Evolutionary conservation across 2,888 invertebrate genomes (phyloP).

Genomic region (Euzophera pinguis): DNA sequence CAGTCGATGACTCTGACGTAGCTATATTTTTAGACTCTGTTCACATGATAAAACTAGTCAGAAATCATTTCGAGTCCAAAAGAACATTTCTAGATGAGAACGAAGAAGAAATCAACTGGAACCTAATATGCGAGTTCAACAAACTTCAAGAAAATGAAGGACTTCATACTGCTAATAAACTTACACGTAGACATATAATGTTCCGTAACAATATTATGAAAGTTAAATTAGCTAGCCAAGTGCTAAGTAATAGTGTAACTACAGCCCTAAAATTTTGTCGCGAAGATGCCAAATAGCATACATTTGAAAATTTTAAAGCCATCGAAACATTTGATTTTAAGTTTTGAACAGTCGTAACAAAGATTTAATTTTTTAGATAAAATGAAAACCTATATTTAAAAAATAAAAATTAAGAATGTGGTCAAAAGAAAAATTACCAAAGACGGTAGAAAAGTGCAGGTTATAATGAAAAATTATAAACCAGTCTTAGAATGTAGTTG

Average conservation of each 20-base stretch:
- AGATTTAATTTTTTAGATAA: neutral
- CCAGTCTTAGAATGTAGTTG: neutral
- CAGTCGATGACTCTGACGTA: conserved; percentile 6
- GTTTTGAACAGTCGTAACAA: neutral
- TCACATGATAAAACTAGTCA: conserved; percentile 15
- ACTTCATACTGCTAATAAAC: conserved; percentile 19
- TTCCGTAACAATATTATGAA: conserved; percentile 23
- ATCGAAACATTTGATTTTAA: conserved; percentile 13
- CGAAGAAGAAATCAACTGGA: neutral
- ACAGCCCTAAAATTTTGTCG: neutral
- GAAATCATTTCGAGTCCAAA: conserved; percentile 16
- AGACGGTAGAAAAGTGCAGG: neutral
- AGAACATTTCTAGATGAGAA: conserved; percentile 12
- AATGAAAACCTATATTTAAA: neutral
- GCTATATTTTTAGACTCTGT: conserved; percentile 14
- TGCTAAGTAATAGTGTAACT: conserved; percentile 7
- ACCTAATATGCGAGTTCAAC: neutral
- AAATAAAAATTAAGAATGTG: neutral
- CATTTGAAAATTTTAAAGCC: conserved; percentile 13
- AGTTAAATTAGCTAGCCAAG: conserved; percentile 12
- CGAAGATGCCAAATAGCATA: conserved; percentile 4
- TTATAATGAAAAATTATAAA: neutral
- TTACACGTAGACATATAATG: conserved; percentile 17
- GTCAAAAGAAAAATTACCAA: neutral
- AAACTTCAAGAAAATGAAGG: conserved; percentile 16